Base-by-base conservation (phyloP, 2,888 invertebrate genomes). In the Clivina fossor region DNA sequence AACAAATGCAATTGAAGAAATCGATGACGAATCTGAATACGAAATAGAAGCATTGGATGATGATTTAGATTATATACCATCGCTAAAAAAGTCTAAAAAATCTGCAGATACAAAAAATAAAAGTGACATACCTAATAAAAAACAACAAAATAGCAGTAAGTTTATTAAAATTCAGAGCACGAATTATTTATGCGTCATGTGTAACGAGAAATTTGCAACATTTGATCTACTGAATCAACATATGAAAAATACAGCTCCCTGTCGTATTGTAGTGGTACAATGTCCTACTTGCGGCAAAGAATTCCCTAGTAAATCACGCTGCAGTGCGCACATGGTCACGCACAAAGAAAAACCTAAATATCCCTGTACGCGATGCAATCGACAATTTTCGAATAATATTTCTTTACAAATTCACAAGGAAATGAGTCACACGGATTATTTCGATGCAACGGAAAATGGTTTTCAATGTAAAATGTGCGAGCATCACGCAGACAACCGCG, bases 381-480 rank as follows among this genome's bases (percentile, higher is more conserved):
- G 58, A 28, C 37, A 37, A 4, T 62, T 60, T 37, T 38, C 46
- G 1, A 55, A 24, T 13, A 19, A 15, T 2, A 15, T 55, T 19
- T 11, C 55, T 13, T 30, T 55, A 15, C 47, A 46, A 40, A 40
- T 47, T 2, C 55, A 55, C 18, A 1, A n/a, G 9, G 55, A 55
- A 16, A 37, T 47, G 24, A 47, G 32, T 20, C 55, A 55, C 20
- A 55, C 55, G 8, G 55, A 55, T 22, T 47, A 63, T 48, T 63
- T 62, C 47, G 63, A 63, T 26, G 61, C 62, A 24, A 59, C 57
- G 4, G 24, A n/a, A 1, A 56, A 58, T 8, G 60, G 50, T 0
- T 62, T 59, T 35, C 35, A 50, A 9, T 62, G 61, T 22, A 62
- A 62, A 37, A 24, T 60, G 13, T 62, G 61, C 43, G 50, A 41